Percentiles rank a stretch among this genome's conserved stretches.
Conservation (phyloP, 2,888 invertebrate species). For the Latrodectus elegans region DNA sequence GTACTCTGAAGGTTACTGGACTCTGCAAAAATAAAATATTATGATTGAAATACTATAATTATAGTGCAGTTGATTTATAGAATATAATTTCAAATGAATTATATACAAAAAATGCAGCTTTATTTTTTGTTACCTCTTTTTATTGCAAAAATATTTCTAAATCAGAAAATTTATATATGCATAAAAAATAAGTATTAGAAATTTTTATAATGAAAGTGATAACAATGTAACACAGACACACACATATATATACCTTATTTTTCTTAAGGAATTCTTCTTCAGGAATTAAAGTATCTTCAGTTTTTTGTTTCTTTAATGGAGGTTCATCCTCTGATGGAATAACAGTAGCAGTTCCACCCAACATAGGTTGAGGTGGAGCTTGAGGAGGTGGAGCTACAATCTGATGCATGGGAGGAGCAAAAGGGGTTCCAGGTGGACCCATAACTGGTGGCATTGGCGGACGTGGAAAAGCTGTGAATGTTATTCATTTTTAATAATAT, state of each 20-base stretch:
- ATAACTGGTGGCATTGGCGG: constrained; percentile 69
- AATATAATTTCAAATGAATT: too few relatives aligned
- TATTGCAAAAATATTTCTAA: too few relatives aligned
- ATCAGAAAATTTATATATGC: too few relatives aligned
- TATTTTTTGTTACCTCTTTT: too few relatives aligned
- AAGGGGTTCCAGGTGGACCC: constrained; percentile 59
- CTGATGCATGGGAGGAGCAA: constrained; percentile 57
- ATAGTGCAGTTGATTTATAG: too few relatives aligned
- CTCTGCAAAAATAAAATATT: constrained; percentile 77
- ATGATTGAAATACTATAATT: too few relatives aligned
- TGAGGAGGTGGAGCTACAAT: constrained; percentile 74
- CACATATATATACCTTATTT: constrained; percentile 43
- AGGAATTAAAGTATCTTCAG: constrained; percentile 93
- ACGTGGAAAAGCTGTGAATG: constrained; percentile 62
- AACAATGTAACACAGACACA: too few relatives aligned
- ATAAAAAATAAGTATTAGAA: too few relatives aligned
- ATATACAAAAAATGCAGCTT: too few relatives aligned
- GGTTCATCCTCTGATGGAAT: constrained; percentile 85
- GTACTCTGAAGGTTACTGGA: constrained; percentile 87
- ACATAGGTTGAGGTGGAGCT: background rate
- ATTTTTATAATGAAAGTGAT: too few relatives aligned
- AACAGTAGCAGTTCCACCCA: background rate
- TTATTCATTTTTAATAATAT: too few relatives aligned
- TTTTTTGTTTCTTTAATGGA: constrained; percentile 88
- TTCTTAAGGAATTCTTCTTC: constrained; percentile 86